phyloP scores from a whole-genome alignment of 2,888 invertebrate genomes.

The Agelastica alni region DNA sequence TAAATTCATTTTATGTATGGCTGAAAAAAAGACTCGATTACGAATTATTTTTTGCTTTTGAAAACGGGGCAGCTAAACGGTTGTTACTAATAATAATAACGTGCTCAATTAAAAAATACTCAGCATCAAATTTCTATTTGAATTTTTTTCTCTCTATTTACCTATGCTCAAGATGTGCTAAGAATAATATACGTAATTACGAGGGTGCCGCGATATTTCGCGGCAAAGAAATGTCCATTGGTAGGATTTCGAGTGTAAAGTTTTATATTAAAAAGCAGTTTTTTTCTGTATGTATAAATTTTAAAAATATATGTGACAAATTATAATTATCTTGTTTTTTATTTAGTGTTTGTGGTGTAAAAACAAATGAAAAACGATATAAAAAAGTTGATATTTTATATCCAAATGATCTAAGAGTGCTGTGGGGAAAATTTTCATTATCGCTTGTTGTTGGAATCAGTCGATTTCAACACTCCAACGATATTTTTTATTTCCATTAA shows the following conservation, averaged over 20 bases:
- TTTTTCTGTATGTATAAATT: slow-evolving; percentile 20
- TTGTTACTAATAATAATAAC: slow-evolving; percentile 16
- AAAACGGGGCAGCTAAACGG: slow-evolving; percentile 23
- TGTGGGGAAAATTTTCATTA: too few species aligned
- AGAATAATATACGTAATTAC: neutral
- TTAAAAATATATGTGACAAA: slow-evolving; percentile 17
- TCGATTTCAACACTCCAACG: too few species aligned
- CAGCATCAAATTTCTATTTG: slow-evolving; percentile 7
- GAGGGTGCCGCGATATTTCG: slow-evolving; percentile 2
- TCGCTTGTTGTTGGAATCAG: too few species aligned
- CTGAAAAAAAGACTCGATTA: slow-evolving; percentile 2
- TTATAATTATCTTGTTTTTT: too few species aligned
- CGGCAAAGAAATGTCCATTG: slow-evolving; percentile 2
- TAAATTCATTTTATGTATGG: too few species aligned
- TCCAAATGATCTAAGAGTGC: too few species aligned
- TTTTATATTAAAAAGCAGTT: slow-evolving; percentile 14
- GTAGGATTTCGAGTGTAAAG: slow-evolving; percentile 16
- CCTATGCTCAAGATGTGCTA: slow-evolving; percentile 9
- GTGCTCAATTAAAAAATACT: slow-evolving; percentile 25
- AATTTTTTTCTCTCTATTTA: slow-evolving; percentile 4
- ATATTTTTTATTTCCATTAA: too few species aligned
- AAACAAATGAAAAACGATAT: too few species aligned
- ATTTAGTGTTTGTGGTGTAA: too few species aligned
- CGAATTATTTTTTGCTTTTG: slow-evolving; percentile 16
- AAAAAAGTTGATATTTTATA: too few species aligned